Evolutionary conservation across 1,140 invertebrate genomes (phyloP).

Genomic region (Brachionus calyciflorus): DNA sequence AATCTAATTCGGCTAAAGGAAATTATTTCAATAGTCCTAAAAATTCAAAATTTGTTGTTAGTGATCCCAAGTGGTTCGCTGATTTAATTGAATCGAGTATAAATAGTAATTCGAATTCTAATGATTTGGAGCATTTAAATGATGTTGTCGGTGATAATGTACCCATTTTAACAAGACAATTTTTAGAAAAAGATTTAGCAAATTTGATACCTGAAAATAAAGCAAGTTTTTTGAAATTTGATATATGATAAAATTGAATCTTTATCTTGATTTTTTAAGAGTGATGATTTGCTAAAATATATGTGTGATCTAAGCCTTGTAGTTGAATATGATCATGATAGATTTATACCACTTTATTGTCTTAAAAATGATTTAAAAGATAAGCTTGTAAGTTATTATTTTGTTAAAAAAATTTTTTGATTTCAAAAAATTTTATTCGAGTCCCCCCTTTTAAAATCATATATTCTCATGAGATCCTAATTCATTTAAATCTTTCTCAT

Average conservation of each 20-base stretch:
- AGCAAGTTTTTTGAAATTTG: neutral
- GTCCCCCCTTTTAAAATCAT: too few relatives aligned
- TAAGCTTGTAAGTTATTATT: neutral
- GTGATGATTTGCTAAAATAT: neutral
- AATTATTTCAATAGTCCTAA: conserved; percentile 3
- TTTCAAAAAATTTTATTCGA: too few relatives aligned
- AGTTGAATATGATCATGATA: neutral
- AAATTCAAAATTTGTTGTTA: neutral
- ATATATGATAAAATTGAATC: neutral
- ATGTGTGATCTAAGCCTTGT: neutral
- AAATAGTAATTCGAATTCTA: neutral
- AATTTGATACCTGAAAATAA: neutral
- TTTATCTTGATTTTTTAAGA: neutral
- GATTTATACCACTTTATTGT: neutral
- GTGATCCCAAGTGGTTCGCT: neutral
- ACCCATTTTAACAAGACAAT: neutral
- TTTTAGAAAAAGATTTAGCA: neutral
- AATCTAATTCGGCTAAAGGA: conserved; percentile 18
- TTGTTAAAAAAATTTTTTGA: neutral
- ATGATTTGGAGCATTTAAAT: neutral
- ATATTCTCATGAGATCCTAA: too few relatives aligned
- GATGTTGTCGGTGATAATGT: neutral
- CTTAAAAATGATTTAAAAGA: neutral
- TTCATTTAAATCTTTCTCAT: too few relatives aligned
- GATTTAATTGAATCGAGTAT: neutral